Evolutionary conservation across 2,888 invertebrate species (phyloP).

Genomic region (Fissipunctia ypsillon): DNA sequence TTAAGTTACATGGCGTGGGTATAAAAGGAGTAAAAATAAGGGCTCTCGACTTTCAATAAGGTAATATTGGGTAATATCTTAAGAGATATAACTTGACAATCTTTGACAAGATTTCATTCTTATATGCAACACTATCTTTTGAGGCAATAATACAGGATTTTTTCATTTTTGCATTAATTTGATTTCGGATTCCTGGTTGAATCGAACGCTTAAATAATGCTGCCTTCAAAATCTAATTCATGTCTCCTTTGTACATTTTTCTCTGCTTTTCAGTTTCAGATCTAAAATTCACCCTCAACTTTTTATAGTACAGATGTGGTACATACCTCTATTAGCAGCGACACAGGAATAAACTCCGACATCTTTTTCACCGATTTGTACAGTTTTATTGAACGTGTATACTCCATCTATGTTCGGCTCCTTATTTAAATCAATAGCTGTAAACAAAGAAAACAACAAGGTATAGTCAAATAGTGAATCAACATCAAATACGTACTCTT

Average conservation of each 20-base stretch:
- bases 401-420: conserved; percentile 76
- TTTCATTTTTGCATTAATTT: background rate
- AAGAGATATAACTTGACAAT: background rate
- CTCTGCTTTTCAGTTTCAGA: background rate
- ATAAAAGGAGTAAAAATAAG: too few relatives aligned
- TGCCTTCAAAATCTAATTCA: background rate
- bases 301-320: background rate
- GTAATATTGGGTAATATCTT: background rate
- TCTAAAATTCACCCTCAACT: background rate
- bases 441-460: conserved; percentile 40
- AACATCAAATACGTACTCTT: background rate
- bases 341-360: conserved; percentile 82
- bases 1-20: background rate
- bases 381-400: conserved; percentile 74
- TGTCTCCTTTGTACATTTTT: background rate
- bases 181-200: background rate
- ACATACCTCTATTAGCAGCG: conserved; percentile 83
- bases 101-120: background rate
- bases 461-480: background rate
- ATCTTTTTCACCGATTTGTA: conserved; percentile 71
- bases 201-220: background rate
- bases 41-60: too few relatives aligned
- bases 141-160: background rate
- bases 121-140: background rate
- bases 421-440: conserved; percentile 73